A percentile compares a stretch with the other conserved stretches of the same genome.
phyloP scores from a whole-genome alignment of 2,888 invertebrate genomes.

The Drosophila quinaria region DNA sequence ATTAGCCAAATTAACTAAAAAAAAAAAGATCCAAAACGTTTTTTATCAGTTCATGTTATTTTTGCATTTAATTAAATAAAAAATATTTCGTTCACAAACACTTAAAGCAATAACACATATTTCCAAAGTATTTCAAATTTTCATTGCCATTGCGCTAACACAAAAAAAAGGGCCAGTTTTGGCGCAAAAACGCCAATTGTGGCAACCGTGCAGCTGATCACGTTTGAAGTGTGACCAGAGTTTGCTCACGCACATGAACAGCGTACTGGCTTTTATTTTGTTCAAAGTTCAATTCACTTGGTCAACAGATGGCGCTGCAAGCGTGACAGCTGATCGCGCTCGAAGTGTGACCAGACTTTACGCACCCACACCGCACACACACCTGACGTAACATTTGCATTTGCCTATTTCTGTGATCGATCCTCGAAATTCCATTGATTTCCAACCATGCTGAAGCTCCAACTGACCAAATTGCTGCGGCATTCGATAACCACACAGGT shows the following conservation, averaged over 20 bases:
- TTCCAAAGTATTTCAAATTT: no score
- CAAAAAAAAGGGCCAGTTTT: no score
- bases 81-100: no score
- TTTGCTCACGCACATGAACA: background rate
- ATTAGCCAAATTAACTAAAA: no score
- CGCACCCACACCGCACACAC: slow-evolving; percentile 23
- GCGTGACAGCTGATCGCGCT: slow-evolving; percentile 47
- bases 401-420: slow-evolving; percentile 34
- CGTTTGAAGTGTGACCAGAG: slow-evolving; percentile 36
- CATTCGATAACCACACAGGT: slow-evolving; percentile 43
- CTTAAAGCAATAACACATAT: no score
- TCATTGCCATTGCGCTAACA: no score
- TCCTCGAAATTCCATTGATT: slow-evolving; percentile 17
- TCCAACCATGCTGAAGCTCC: slow-evolving; percentile 46
- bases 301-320: slow-evolving; percentile 28
- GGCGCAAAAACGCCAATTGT: no score
- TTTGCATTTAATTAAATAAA: no score
- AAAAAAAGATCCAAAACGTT: no score
- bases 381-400: slow-evolving; percentile 57
- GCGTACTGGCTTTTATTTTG: no score
- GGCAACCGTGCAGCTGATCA: slow-evolving; percentile 64
- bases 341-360: slow-evolving; percentile 37
- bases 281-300: background rate
- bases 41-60: no score
- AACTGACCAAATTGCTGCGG: slow-evolving; percentile 48